These are phyloP conservation scores for Phenganax marumi DNA, from an alignment of 92 coral and sea anemone species.

Conservation along the genomic window DNA sequence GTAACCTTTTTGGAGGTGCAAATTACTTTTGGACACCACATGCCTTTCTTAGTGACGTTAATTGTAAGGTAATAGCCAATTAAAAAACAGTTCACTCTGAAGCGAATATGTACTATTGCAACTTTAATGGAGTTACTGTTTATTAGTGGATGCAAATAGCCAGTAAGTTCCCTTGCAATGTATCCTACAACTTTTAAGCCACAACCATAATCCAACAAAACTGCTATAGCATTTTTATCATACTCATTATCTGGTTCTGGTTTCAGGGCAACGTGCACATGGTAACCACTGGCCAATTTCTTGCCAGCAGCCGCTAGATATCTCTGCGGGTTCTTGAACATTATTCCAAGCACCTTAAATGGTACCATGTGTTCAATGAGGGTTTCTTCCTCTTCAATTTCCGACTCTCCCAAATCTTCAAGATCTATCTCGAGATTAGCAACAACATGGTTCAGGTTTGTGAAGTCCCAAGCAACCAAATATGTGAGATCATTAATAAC, in stretches of 20 bases:
- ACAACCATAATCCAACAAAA: constrained; percentile 19
- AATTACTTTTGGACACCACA: constrained; percentile 27
- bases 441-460: not conserved
- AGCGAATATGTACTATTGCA: not conserved
- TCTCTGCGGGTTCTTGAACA: constrained; percentile 37
- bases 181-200: constrained; percentile 10
- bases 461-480: constrained; percentile 51
- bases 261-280: constrained; percentile 15
- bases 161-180: constrained; percentile 18
- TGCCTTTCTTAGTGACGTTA: constrained; percentile 28
- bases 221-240: constrained; percentile 50
- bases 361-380: constrained; percentile 42
- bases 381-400: constrained; percentile 36
- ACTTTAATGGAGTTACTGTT: not conserved
- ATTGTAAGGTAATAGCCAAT: constrained; percentile 35
- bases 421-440: not conserved
- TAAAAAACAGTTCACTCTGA: constrained; percentile 5
- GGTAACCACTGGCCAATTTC: not conserved
- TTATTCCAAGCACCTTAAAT: constrained; percentile 34
- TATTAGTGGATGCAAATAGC: constrained; percentile 9
- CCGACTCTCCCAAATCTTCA: not conserved
- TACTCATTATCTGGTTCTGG: constrained; percentile 49
- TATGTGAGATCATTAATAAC: constrained; percentile 13
- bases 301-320: constrained; percentile 21
- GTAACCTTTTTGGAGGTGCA: constrained; percentile 14